Conservation (phyloP, 2,888 invertebrate genomes). For the Drosophila neonasuta region DNA sequence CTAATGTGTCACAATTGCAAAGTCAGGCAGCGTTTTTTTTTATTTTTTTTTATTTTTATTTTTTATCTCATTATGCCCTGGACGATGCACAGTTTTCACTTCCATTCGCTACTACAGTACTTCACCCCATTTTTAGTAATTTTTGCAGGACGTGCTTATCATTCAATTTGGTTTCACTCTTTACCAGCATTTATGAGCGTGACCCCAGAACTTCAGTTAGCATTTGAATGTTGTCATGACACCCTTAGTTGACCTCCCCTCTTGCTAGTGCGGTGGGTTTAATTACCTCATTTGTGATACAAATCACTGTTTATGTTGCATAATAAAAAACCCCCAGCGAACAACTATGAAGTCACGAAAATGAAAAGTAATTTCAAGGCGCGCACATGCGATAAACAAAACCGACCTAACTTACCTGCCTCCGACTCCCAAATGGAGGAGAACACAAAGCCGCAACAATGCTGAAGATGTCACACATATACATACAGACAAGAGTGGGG, state of each 20-base stretch:
- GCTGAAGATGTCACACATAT: constrained; percentile 36
- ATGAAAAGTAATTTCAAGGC: constrained; percentile 74
- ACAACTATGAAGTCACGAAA: constrained; percentile 63
- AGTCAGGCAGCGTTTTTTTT: constrained; percentile 59
- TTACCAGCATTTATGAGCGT: constrained; percentile 13
- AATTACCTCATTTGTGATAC: constrained; percentile 51
- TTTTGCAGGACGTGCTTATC: constrained; percentile 64
- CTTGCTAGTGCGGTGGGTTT: constrained; percentile 9
- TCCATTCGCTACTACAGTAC: constrained; percentile 4
- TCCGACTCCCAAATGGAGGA: constrained; percentile 13
- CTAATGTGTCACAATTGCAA: constrained; percentile 80
- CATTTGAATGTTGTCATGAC: constrained; percentile 3
- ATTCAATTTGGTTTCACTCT: constrained; percentile 33
- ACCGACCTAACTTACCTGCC: constrained; percentile 16
- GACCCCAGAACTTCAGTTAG: constrained; percentile 11
- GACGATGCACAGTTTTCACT: constrained; percentile 52
- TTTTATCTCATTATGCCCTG: constrained; percentile 39
- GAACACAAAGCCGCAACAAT: constrained; percentile 28
- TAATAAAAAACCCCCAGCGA: constrained; percentile 52
- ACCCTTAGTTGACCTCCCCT: no score
- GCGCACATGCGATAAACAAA: constrained; percentile 69
- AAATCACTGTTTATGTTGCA: constrained; percentile 63
- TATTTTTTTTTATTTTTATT: neutral
- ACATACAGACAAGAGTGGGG: constrained; percentile 31
- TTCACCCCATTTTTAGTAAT: neutral